Conservation (phyloP, 2,888 invertebrate species). For the Nemapogon koenigi region DNA sequence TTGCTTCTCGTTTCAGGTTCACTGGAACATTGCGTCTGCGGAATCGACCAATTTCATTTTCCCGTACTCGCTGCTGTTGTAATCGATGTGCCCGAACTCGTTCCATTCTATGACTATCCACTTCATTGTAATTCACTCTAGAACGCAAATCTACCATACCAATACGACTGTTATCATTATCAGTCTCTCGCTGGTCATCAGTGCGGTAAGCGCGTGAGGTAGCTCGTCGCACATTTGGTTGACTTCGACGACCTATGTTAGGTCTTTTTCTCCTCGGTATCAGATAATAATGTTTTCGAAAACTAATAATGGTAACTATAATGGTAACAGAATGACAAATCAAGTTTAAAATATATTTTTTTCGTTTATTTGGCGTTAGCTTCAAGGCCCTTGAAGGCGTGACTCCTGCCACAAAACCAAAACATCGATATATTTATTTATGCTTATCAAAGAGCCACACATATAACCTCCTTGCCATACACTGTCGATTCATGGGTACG, state of each 20-base stretch:
- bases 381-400: too few relatives aligned
- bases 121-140: constrained; percentile 12
- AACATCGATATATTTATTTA: too few relatives aligned
- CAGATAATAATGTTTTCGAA: too few relatives aligned
- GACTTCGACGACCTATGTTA: constrained; percentile 24
- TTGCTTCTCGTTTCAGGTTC: constrained; percentile 18
- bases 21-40: constrained; percentile 21
- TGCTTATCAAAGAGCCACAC: too few relatives aligned
- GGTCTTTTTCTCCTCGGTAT: constrained; percentile 23
- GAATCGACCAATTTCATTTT: constrained; percentile 20
- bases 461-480: too few relatives aligned
- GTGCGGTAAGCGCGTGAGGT: constrained; percentile 22
- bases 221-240: constrained; percentile 23
- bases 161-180: constrained; percentile 16
- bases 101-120: constrained; percentile 14
- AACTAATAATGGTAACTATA: too few relatives aligned
- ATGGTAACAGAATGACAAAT: too few relatives aligned
- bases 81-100: constrained; percentile 8
- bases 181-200: constrained; percentile 20
- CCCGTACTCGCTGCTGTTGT: constrained; percentile 12
- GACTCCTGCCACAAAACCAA: too few relatives aligned
- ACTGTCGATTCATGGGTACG: too few relatives aligned
- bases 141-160: constrained; percentile 16
- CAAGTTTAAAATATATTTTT: too few relatives aligned
- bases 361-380: too few relatives aligned